Percentiles rank a stretch among this genome's conserved stretches.
Conservation (phyloP, 2,888 invertebrate genomes). For the Pterostichus madidus region DNA sequence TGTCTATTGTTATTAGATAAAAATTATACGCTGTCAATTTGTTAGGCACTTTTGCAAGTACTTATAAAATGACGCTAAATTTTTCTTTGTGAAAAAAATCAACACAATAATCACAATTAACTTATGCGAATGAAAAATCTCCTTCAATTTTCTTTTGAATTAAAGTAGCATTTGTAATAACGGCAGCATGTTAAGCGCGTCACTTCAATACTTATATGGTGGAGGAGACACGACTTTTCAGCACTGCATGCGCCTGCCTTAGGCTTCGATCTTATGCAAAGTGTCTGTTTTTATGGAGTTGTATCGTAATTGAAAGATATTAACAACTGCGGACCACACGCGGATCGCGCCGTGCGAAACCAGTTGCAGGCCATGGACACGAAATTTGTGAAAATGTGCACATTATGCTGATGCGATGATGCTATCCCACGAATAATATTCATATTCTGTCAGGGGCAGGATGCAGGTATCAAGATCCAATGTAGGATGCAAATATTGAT, state of each 20-base stretch:
- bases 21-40: too few relatives aligned
- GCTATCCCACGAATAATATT: conserved; percentile 7
- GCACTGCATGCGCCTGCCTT: neutral
- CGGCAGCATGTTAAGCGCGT: neutral
- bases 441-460: neutral
- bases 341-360: conserved; percentile 19
- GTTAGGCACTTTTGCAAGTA: too few relatives aligned
- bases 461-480: conserved; percentile 18
- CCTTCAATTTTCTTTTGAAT: too few relatives aligned
- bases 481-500: conserved; percentile 17
- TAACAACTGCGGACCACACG: conserved; percentile 65
- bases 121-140: too few relatives aligned
- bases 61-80: too few relatives aligned
- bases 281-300: conserved; percentile 59
- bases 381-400: conserved; percentile 40
- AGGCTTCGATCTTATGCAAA: conserved; percentile 57
- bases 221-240: conserved; percentile 21
- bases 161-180: neutral
- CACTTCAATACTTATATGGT: conserved; percentile 15
- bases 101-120: too few relatives aligned
- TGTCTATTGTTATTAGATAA: too few relatives aligned
- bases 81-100: too few relatives aligned
- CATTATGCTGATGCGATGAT: conserved; percentile 48
- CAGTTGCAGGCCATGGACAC: neutral
- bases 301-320: conserved; percentile 65